Percentiles rank a stretch among this genome's conserved stretches.
Evolutionary conservation across 1,140 invertebrate genomes (phyloP).

Genomic region (Drosophila punjabiensis): DNA sequence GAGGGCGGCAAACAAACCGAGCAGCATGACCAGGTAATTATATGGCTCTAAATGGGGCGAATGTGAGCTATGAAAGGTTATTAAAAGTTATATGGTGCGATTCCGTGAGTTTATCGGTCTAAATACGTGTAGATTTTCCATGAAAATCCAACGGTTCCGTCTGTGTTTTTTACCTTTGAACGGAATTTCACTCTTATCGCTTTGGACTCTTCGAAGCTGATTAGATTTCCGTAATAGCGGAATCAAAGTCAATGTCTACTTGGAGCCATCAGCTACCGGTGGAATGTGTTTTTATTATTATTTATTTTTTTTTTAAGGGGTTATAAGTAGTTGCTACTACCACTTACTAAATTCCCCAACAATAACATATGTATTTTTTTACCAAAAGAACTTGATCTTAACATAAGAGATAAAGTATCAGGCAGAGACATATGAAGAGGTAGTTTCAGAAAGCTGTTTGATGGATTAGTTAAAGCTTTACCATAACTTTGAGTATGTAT

Average conservation of each 20-base stretch:
- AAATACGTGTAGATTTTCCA: constrained; percentile 17
- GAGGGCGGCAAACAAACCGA: constrained; percentile 32
- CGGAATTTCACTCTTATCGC: constrained; percentile 61
- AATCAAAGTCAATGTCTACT: constrained; percentile 68
- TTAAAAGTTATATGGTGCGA: constrained; percentile 24
- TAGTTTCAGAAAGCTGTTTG: neutral
- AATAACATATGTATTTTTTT: neutral
- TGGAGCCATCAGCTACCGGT: constrained; percentile 33
- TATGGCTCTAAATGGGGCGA: neutral
- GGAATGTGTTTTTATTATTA: constrained; percentile 15
- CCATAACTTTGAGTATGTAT: too few relatives aligned
- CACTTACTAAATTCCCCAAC: neutral
- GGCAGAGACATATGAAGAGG: neutral
- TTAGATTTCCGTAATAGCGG: constrained; percentile 51
- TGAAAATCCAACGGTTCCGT: constrained; percentile 15
- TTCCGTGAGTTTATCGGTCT: constrained; percentile 26
- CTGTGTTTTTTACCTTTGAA: constrained; percentile 43
- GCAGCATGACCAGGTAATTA: constrained; percentile 63
- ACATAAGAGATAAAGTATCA: neutral
- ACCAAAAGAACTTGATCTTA: constrained; percentile 4
- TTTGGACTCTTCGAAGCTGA: constrained; percentile 48
- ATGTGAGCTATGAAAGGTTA: constrained; percentile 45
- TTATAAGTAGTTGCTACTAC: neutral
- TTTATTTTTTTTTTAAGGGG: constrained; percentile 9
- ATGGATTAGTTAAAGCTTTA: neutral